Conservation (phyloP, 64 coral and sea anemone genomes). For the Hydrozoanthus tunicans region DNA sequence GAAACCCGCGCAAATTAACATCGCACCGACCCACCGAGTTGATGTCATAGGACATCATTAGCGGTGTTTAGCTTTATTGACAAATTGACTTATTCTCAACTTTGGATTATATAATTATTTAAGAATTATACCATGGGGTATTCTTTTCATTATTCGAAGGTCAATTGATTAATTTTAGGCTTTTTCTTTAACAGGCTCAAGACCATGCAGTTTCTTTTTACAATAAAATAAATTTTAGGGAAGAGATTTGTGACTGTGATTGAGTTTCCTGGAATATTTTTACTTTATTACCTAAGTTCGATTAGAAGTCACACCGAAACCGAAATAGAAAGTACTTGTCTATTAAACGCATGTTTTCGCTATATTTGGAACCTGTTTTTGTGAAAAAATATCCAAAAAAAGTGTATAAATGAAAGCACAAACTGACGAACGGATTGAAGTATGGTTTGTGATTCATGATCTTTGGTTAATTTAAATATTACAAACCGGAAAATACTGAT, state of each 20-base stretch:
- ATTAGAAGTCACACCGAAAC: no score
- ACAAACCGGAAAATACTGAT: not conserved
- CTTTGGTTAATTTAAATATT: not conserved
- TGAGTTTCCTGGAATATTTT: no score
- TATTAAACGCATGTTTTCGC: no score
- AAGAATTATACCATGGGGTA: not conserved
- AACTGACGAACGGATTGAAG: not conserved
- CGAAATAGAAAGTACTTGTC: no score
- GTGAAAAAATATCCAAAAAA: not conserved
- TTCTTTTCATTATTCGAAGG: not conserved
- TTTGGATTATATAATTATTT: not conserved
- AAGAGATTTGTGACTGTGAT: no score
- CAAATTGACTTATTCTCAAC: not conserved
- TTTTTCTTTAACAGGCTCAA: no score
- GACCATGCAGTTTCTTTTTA: no score
- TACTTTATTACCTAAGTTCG: no score
- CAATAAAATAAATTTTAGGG: no score
- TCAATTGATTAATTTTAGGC: no score
- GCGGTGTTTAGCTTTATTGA: not conserved
- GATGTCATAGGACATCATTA: slow-evolving; percentile 5
- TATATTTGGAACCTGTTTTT: not conserved
- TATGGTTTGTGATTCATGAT: not conserved
- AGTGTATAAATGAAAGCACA: not conserved
- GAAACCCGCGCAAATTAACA: not conserved
- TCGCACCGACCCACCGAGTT: not conserved